Evolutionary conservation across 2,888 invertebrate genomes (phyloP), one percentile per base, ranked within the genome.

Genomic region (Synanthedon formicaeformis): DNA sequence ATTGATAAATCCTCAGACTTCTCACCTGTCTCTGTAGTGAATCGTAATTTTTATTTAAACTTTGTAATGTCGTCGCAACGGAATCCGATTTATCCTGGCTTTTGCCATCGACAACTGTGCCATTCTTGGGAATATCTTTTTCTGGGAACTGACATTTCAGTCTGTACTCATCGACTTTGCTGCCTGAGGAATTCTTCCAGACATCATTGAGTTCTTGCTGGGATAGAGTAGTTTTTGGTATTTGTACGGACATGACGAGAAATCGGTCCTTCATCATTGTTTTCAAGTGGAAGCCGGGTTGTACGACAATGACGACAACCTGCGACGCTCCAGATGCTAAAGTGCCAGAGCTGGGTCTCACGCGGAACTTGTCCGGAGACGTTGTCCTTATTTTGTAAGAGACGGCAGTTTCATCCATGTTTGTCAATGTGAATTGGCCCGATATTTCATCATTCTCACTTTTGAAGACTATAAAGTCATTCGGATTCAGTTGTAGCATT

Each of bases 291-390:
- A 92, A 93, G 4, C 93, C 94, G 12, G 92, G 89, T 64, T 94
- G 93, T 1, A 97, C 88, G 4, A 92, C 91, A 2, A 97, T 93
- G 45, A 89, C 88, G 0, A 97, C 91, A 0, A 88, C 87, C 45
- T 91, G 89, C 0, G 88, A 86, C 3, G 89, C 90, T 8, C 92
- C 92, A 0, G 92, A 90, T 1, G 88, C 80, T 52, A 98, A 73
- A 5, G 91, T 83, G 0, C 97, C 97, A 5, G 93, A 91, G 64
- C 95, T 96, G 0, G 97, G 98, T 52, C 96, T 90, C 1, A 99
- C 98, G 40, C 96, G 89, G 81, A 96, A 98, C 77, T 97, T 97
- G 66, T 97, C 96, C 0, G 98, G 98, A 0, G 97, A 94, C 3
- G 98, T 98, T 12, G 98, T 98, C 80, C 98, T 95, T 58, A 98